Evolutionary conservation across 2,888 invertebrate species (phyloP), one percentile per base, ranked within the genome.

Genomic region (Leptarthrus brevirostris): DNA sequence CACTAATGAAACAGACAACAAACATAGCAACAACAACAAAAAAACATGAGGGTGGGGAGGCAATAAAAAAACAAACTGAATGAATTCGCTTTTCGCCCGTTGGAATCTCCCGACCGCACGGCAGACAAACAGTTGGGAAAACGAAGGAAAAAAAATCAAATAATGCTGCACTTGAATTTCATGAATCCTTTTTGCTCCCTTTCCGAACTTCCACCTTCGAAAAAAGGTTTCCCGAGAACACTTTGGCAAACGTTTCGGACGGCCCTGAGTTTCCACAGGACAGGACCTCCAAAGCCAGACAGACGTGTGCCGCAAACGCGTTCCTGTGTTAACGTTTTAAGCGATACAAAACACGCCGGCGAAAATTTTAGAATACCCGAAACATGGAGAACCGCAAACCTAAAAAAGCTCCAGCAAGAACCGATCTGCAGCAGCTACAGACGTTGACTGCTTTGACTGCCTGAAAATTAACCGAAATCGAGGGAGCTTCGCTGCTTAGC

Each of bases 81-180:
- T 18, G 64, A 26, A 24, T 26, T 66, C 47, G 64, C 44, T 16
- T 4, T 40, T 24, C 47, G 47, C 64, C 24, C 22, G 26, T 12
- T 66, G 64, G 47, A 8, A 58, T 58, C 36, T 58, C 36, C 36
- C 16, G 58, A 18, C 58, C 34, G 47, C 47, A 66, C 64, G 14
- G 47, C 52, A 70, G 70, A 53, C 52, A 70, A 70, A 70, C 34
- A 53, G 52, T 70, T 54, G 22, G 20, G 14, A 3, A 52, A 52
- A 69, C n/a, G n/a, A 52, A 69, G 30, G 30, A 52, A 53, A 36
- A 58, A 58, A 71, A 71, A 71, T 71, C 70, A 71, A 71, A 71
- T 71, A 71, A 71, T 71, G 54, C 36, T 34, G 70, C 52, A 71
- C 70, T 71, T 71, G 70, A 71, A 71, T 71, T 71, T 71, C 54